Conservation (phyloP, 2,113 vertebrate genomes). For the Vulpes lagopus region DNA sequence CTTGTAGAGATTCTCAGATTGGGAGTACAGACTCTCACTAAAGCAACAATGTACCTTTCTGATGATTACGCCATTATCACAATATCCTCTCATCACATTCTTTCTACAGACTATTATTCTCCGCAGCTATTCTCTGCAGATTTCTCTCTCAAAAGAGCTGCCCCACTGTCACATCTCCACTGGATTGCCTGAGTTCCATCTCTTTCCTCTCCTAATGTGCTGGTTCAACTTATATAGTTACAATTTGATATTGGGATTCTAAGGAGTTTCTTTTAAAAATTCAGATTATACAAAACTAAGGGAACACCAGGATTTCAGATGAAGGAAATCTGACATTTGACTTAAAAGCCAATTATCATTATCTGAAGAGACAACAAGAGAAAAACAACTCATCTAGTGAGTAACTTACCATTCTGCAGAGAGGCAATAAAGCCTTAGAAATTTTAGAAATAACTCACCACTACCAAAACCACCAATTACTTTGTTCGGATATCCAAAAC, state of each 20-base stretch:
- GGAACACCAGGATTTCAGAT: not conserved
- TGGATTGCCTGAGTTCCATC: not conserved
- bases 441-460: slow-evolving; percentile 26
- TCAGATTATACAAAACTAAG: not conserved
- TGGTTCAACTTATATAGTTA: not conserved
- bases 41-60: not conserved
- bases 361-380: not conserved
- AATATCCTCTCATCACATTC: not conserved
- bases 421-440: not conserved
- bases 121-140: not conserved
- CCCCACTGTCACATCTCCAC: not conserved
- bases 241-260: not conserved
- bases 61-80: not conserved
- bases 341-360: not conserved
- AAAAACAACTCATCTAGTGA: not conserved
- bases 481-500: not conserved
- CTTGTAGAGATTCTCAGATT: not conserved
- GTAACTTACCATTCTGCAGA: not conserved
- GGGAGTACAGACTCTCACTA: not conserved
- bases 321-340: not conserved
- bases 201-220: slow-evolving; percentile 1
- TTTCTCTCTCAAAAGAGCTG: not conserved
- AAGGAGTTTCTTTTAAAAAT: not conserved
- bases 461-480: not conserved
- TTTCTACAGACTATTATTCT: not conserved